Evolutionary conservation across 2,797 vertebrate species (phyloP), one percentile per base, ranked within the genome.

Genomic region (Gymnodraco acuticeps): DNA sequence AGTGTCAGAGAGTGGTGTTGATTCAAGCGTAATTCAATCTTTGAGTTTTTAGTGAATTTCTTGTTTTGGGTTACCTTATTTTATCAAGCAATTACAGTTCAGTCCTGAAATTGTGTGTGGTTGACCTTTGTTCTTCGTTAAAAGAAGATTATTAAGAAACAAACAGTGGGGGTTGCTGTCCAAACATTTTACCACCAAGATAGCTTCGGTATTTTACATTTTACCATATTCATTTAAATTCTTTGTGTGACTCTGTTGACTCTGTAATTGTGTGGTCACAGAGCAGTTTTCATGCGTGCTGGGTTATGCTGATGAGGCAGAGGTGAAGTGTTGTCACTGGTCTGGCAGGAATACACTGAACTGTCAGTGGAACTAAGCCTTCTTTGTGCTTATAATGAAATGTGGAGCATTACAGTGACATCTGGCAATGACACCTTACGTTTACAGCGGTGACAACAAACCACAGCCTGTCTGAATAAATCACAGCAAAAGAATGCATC

Each of bases 331-430:
- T 19, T 63, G 66, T 88, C 80, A 53, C 54, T 75, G 66, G 70
- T 64, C 81, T 80, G 74, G 68, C 70, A 69, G 55, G 67, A 73
- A 81, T 64, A 88, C 64, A 74, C 61, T 70, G 8, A 38, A 38
- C 33, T 38, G 62, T 67, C 31, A 82, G 61, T 11, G 66, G 41
- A 75, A 88, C 80, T 84, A 64, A 85, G 80, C 33, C 71, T 43
- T 56, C 81, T 87, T 82, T 92, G 85, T 91, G 8, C 67, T 75
- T 41, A 82, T 81, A 83, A 80, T 77, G 64, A 79, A 80, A 56
- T 70, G 53, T 74, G 19, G 66, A 65, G 69, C 80, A 38, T 46
- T 68, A 48, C 69, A 66, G 27, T 60, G 83, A 79, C 84, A 81
- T 81, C 86, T 86, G 72, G 73, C 72, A 80, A 53, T 52, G 68